These are phyloP conservation scores for Enteromius mattozi DNA, from an alignment of 2,797 vertebrate species.

Conservation along the genomic window DNA sequence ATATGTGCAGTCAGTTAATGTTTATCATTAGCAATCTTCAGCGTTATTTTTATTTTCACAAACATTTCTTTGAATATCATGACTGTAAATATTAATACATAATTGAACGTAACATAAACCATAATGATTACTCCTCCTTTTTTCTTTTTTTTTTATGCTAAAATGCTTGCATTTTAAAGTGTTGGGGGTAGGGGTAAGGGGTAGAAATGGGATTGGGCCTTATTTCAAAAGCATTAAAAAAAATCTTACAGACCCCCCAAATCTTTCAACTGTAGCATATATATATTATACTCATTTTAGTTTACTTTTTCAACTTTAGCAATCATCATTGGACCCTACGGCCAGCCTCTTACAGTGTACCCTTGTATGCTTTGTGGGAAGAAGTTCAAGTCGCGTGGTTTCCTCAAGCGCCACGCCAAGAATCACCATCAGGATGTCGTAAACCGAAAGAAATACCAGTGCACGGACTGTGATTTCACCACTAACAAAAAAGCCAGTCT, in stretches of 20 bases:
- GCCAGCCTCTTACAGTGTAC: slow-evolving; percentile 88
- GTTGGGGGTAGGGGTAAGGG: no score
- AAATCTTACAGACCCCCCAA: neutral
- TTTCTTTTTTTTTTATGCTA: no score
- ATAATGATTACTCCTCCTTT: no score
- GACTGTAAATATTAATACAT: no score
- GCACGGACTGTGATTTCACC: slow-evolving; percentile 91
- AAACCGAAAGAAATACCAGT: slow-evolving; percentile 87
- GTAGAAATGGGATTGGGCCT: no score
- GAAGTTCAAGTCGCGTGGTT: slow-evolving; percentile 89
- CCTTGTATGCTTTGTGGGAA: slow-evolving; percentile 91
- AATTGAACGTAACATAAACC: no score
- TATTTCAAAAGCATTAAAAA: neutral
- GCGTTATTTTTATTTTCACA: no score
- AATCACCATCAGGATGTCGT: slow-evolving; percentile 86
- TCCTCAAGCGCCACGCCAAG: slow-evolving; percentile 89
- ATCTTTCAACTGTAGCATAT: neutral
- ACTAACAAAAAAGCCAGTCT: slow-evolving; percentile 91
- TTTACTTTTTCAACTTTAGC: slow-evolving; percentile 62
- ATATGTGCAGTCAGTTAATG: no score
- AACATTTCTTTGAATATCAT: no score
- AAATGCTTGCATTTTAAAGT: no score
- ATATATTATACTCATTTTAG: neutral
- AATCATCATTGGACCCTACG: slow-evolving; percentile 89
- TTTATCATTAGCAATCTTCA: no score